phyloP scores from a whole-genome alignment of 2,797 vertebrate species.

The Micromesistius poutassou region DNA sequence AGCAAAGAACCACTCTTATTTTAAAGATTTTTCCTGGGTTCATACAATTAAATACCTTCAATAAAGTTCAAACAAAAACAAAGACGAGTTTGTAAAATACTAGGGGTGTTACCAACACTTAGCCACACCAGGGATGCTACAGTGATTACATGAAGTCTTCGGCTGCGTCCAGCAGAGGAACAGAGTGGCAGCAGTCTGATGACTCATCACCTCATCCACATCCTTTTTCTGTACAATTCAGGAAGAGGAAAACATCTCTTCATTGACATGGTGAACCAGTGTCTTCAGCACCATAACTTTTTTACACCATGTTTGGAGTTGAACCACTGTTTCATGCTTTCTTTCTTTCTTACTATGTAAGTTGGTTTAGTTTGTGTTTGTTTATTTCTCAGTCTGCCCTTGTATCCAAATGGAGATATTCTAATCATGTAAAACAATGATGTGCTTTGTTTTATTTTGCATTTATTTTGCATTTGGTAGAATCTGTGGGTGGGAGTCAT shows the following conservation, averaged over 20 bases:
- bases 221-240: too few relatives aligned
- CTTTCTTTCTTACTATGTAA: not conserved
- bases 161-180: too few relatives aligned
- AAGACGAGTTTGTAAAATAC: too few relatives aligned
- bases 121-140: too few relatives aligned
- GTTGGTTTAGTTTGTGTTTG: not conserved
- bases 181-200: not conserved
- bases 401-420: not conserved
- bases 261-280: not conserved
- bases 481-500: not conserved
- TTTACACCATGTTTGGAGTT: not conserved
- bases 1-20: too few relatives aligned
- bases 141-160: too few relatives aligned
- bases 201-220: too few relatives aligned
- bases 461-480: not conserved
- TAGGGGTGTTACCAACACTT: too few relatives aligned
- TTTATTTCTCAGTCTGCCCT: not conserved
- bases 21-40: too few relatives aligned
- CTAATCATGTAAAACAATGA: not conserved
- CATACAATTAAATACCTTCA: too few relatives aligned
- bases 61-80: too few relatives aligned
- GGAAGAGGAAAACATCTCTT: not conserved
- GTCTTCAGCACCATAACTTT: not conserved
- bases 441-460: not conserved
- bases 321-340: not conserved